Percentiles rank a stretch among this genome's conserved stretches.
Conservation (phyloP, 2,113 vertebrate species). For the Mobula hypostoma region DNA sequence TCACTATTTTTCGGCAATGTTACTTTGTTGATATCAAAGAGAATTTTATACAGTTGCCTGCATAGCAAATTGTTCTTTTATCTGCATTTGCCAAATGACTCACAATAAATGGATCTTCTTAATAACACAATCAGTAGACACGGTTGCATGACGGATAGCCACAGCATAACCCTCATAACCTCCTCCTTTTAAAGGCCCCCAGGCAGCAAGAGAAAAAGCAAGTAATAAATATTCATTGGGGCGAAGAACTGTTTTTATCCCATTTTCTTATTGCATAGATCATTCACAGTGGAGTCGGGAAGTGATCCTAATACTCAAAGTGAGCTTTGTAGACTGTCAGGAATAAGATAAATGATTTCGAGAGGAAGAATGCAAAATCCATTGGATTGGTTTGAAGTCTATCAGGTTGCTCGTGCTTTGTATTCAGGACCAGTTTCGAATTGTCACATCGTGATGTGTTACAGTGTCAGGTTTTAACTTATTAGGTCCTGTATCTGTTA, state of each 20-base stretch:
- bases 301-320: constrained; percentile 23
- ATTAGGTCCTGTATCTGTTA: constrained; percentile 34
- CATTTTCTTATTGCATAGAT: constrained; percentile 37
- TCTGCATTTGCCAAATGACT: constrained; percentile 30
- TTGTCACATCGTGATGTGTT: constrained; percentile 36
- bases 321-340: constrained; percentile 34
- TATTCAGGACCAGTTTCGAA: constrained; percentile 30
- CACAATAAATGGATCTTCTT: constrained; percentile 1
- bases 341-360: constrained; percentile 10
- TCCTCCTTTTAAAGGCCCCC: constrained; percentile 25
- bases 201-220: constrained; percentile 30
- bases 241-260: constrained; percentile 35
- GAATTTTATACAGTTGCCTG: background rate
- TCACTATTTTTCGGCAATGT: background rate
- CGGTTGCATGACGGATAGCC: constrained; percentile 20
- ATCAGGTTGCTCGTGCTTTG: constrained; percentile 9
- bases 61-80: background rate
- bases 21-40: background rate
- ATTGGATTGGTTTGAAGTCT: constrained; percentile 34
- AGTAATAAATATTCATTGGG: constrained; percentile 32
- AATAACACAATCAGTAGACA: constrained; percentile 32
- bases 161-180: constrained; percentile 12
- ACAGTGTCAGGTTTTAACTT: constrained; percentile 24
- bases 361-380: constrained; percentile 22
- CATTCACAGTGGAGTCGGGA: constrained; percentile 28